A percentile compares a stretch with the other conserved stretches of the same genome.
Evolutionary conservation across 1,140 invertebrate species (phyloP).

Genomic region (Saccostrea echinata): DNA sequence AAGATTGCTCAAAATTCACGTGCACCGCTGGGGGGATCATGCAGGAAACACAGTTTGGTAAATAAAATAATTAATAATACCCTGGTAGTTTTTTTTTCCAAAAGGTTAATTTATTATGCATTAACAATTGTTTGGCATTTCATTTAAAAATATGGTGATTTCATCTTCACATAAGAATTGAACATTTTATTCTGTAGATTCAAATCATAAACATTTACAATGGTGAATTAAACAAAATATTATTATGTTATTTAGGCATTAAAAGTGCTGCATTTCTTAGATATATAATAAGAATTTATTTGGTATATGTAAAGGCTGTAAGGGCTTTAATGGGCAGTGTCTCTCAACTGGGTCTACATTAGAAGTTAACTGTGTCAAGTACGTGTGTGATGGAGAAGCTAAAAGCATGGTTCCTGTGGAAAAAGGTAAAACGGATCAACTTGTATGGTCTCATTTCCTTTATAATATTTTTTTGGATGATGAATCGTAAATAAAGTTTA

Average conservation of each 20-base stretch:
- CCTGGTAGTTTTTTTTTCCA: not conserved
- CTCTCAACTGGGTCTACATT: not conserved
- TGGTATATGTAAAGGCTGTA: not conserved
- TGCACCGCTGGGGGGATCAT: slow-evolving; percentile 47
- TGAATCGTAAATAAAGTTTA: no score
- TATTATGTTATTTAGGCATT: no score
- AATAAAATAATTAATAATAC: not conserved
- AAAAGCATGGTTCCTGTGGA: slow-evolving; percentile 25
- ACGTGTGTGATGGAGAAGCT: slow-evolving; percentile 30
- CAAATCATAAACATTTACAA: no score
- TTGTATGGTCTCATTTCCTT: not conserved
- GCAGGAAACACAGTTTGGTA: slow-evolving; percentile 49
- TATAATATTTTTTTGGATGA: no score
- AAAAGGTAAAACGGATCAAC: not conserved
- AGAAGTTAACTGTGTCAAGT: slow-evolving; percentile 35
- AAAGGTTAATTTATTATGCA: no score
- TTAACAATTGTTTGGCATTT: no score
- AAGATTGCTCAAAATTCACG: slow-evolving; percentile 42
- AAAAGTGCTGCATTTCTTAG: no score
- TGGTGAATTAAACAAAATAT: no score
- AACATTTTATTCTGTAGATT: no score
- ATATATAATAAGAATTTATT: not conserved
- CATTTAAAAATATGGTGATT: no score
- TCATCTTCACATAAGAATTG: no score
- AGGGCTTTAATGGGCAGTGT: slow-evolving; percentile 8